A percentile compares a stretch with the other conserved stretches of the same genome.
These are phyloP conservation scores for Nannoperca obscura DNA, from an alignment of 2,797 vertebrate species.

Conservation along the genomic window DNA sequence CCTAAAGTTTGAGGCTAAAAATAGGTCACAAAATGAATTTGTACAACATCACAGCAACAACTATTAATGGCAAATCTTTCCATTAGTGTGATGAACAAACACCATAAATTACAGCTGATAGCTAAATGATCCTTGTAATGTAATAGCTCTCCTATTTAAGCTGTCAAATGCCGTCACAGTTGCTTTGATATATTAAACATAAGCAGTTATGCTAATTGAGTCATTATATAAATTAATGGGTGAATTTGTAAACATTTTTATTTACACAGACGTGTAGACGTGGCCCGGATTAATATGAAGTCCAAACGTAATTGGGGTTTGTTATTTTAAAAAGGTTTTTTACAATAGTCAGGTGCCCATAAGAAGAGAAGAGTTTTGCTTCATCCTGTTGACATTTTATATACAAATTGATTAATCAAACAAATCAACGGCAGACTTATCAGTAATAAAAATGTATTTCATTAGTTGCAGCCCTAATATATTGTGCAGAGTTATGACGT, in stretches of 20 bases:
- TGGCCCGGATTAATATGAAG: neutral
- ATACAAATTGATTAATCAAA: neutral
- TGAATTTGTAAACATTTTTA: conserved; percentile 20
- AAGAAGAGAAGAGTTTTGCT: neutral
- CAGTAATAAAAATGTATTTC: neutral
- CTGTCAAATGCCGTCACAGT: conserved; percentile 28
- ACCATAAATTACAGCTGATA: conserved; percentile 33
- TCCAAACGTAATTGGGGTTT: neutral
- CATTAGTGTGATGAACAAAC: conserved; percentile 46
- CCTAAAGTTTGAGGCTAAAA: neutral
- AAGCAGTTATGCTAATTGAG: conserved; percentile 32
- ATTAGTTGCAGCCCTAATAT: neutral
- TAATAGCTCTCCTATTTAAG: conserved; percentile 30
- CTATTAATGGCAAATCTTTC: conserved; percentile 24
- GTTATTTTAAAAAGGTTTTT: neutral
- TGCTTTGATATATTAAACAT: conserved; percentile 30
- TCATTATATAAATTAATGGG: conserved; percentile 35
- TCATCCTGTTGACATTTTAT: neutral
- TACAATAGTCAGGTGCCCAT: neutral
- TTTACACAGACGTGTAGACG: neutral
- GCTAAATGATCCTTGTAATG: conserved; percentile 49
- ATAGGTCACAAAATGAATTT: conserved; percentile 11
- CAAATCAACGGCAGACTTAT: neutral
- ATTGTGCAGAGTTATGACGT: neutral
- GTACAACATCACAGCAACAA: conserved; percentile 26